Conservation (phyloP, 2,888 invertebrate genomes). For the Heliconius sara region DNA sequence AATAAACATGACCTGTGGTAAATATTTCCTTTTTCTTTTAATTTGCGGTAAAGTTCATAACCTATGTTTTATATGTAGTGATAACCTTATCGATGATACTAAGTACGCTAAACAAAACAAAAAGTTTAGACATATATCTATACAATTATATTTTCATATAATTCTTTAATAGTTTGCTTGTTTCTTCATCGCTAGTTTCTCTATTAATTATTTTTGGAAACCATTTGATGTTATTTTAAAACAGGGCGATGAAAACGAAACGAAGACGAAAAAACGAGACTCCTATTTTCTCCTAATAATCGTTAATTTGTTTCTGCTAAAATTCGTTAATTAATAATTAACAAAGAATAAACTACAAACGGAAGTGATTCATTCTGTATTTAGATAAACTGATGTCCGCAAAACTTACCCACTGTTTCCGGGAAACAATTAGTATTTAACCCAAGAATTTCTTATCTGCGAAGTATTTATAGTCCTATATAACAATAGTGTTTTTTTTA, state of each 20-base stretch:
- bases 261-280: too few relatives aligned
- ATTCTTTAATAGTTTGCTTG: too few relatives aligned
- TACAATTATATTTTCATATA: too few relatives aligned
- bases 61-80: neutral
- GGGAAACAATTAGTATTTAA: conserved; percentile 6
- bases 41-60: neutral
- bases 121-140: too few relatives aligned
- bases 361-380: neutral
- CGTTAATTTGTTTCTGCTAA: neutral
- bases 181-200: too few relatives aligned
- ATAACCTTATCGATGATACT: neutral
- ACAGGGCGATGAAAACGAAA: too few relatives aligned
- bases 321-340: neutral
- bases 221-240: too few relatives aligned
- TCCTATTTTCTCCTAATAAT: neutral
- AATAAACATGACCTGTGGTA: neutral
- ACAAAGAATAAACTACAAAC: neutral
- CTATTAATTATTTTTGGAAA: too few relatives aligned
- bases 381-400: neutral
- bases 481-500: neutral
- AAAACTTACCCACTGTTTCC: conserved; percentile 13
- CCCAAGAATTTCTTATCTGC: conserved; percentile 7
- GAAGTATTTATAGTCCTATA: neutral
- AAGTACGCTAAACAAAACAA: neutral
- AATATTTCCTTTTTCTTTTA: neutral